Conservation (phyloP, 1,140 invertebrate species). For the Drosophila gunungcola region DNA sequence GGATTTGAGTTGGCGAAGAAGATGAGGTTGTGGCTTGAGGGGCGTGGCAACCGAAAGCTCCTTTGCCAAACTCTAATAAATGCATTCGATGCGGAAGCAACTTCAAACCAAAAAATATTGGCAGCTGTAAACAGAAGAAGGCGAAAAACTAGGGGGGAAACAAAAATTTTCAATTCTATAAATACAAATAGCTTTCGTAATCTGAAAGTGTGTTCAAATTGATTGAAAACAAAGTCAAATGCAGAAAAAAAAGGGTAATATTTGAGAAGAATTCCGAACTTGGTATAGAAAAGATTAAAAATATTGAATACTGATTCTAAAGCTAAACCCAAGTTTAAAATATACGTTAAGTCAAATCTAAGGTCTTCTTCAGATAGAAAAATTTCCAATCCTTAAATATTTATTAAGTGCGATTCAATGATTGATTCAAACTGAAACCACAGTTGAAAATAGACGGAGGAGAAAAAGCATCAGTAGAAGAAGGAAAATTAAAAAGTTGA, state of each 20-base stretch:
- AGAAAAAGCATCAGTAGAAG: neutral
- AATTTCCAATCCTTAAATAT: slow-evolving; percentile 4
- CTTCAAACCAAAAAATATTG: neutral
- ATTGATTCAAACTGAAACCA: slow-evolving; percentile 43
- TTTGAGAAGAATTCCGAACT: neutral
- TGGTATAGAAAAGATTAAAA: too few species aligned
- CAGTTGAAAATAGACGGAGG: slow-evolving; percentile 15
- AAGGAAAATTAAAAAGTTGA: neutral
- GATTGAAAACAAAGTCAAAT: too few species aligned
- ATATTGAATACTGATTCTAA: too few species aligned
- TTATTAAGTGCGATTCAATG: slow-evolving; percentile 44
- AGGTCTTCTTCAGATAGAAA: too few species aligned
- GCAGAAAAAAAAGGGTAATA: too few species aligned
- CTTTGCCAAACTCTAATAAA: slow-evolving; percentile 5
- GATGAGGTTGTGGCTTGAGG: slow-evolving; percentile 4
- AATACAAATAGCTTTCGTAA: too few species aligned
- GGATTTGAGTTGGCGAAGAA: neutral
- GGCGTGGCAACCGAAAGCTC: neutral
- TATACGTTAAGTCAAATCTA: too few species aligned
- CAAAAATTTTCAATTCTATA: neutral
- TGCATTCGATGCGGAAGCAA: neutral
- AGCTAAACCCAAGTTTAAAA: too few species aligned
- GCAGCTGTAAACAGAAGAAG: neutral
- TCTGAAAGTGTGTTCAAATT: too few species aligned
- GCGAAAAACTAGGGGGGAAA: too few species aligned